phyloP scores from a whole-genome alignment of 2,113 vertebrate genomes.

The Patagioenas fasciata region DNA sequence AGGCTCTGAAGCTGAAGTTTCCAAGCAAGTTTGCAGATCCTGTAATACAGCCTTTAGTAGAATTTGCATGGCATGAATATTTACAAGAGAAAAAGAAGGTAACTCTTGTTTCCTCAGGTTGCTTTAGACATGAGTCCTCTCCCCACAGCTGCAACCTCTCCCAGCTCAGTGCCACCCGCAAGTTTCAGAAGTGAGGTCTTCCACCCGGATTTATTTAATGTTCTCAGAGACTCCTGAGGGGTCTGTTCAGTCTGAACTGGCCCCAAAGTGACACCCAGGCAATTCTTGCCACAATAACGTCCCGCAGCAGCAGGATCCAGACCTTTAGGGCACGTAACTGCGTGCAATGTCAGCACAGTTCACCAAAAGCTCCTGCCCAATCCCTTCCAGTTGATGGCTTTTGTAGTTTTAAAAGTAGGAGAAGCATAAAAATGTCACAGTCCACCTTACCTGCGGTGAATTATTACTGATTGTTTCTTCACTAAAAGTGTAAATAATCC shows the following conservation, averaged over 20 bases:
- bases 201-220: not conserved
- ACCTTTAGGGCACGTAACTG: not conserved
- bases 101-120: not conserved
- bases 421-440: conserved; percentile 6
- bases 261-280: not conserved
- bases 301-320: not conserved
- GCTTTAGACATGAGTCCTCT: not conserved
- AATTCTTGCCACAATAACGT: not conserved
- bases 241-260: not conserved
- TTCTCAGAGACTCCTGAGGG: not conserved
- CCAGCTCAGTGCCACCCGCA: rapidly evolving
- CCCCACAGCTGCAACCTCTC: not conserved
- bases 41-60: conserved; percentile 68
- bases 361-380: not conserved
- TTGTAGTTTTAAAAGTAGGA: not conserved
- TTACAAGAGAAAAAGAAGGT: conserved; percentile 75
- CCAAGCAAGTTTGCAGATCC: conserved; percentile 71
- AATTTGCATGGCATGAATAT: conserved; percentile 75
- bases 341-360: not conserved
- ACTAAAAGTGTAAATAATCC: not conserved
- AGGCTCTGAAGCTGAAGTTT: conserved; percentile 72
- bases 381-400: not conserved
- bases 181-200: not conserved
- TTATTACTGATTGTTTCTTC: not conserved
- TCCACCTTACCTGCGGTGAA: not conserved